Evolutionary conservation across 2,113 vertebrate genomes (phyloP).

Genomic region (Nothoprocta pentlandii): DNA sequence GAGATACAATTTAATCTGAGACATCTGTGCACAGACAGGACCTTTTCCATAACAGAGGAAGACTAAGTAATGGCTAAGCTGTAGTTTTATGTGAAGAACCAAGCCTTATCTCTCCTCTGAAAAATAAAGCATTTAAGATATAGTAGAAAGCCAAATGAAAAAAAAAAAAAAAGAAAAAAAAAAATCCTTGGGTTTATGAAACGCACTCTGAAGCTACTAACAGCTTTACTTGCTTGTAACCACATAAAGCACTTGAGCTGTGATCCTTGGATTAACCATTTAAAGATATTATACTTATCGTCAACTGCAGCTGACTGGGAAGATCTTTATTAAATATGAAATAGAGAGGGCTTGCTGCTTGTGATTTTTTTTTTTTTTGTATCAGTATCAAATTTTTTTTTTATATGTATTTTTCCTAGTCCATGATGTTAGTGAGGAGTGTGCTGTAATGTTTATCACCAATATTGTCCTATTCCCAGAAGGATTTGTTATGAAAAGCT

Average conservation of each 20-base stretch:
- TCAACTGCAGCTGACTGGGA: conserved; percentile 70
- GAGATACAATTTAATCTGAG: conserved; percentile 98
- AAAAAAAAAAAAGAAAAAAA: conserved; percentile 6
- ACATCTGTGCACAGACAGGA: conserved; percentile 95
- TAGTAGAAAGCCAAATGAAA: conserved; percentile 53
- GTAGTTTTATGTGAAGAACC: conserved; percentile 89
- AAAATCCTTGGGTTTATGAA: conserved; percentile 70
- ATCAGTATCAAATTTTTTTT: conserved; percentile 63
- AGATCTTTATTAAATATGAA: conserved; percentile 76
- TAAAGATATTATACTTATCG: conserved; percentile 76
- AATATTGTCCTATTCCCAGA: neutral
- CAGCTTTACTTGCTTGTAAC: conserved; percentile 63
- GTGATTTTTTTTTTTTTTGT: conserved; percentile 47
- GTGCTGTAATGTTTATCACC: neutral
- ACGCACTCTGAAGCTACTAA: conserved; percentile 48
- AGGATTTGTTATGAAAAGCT: neutral
- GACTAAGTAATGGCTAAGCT: conserved; percentile 86
- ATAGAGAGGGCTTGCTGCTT: conserved; percentile 29
- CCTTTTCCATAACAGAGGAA: conserved; percentile 85
- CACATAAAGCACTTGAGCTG: conserved; percentile 68
- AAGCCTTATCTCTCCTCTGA: conserved; percentile 89
- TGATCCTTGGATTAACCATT: conserved; percentile 78
- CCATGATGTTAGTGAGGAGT: neutral
- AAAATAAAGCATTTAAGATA: conserved; percentile 88
- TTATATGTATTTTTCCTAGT: neutral